phyloP scores from a whole-genome alignment of 2,113 vertebrate genomes.

The Bubalus kerabau region DNA sequence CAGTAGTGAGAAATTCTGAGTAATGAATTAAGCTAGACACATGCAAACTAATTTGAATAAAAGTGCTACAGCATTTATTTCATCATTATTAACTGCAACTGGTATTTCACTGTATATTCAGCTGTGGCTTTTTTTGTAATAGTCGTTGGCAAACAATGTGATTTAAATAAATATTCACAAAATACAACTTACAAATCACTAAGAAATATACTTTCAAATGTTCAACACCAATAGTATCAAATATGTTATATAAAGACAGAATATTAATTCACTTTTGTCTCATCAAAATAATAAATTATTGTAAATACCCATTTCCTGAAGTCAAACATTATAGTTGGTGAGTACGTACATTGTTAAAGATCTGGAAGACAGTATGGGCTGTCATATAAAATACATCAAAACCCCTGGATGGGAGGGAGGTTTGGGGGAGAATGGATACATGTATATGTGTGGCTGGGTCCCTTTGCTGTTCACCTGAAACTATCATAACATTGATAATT shows the following conservation, averaged over 20 bases:
- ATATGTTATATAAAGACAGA: background rate
- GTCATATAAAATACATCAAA: background rate
- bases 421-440: background rate
- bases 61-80: background rate
- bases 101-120: background rate
- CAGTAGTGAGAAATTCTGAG: background rate
- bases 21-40: background rate
- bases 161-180: background rate
- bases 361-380: background rate
- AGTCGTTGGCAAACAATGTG: background rate
- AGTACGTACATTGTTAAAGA: background rate
- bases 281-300: background rate
- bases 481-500: background rate
- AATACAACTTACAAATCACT: background rate
- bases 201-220: background rate
- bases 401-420: background rate
- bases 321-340: background rate
- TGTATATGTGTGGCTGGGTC: background rate
- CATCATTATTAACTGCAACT: background rate
- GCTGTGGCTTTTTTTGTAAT: background rate
- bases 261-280: background rate
- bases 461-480: background rate
- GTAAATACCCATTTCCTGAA: background rate
- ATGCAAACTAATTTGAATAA: background rate
- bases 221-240: background rate